Evolutionary conservation across 2,797 vertebrate species (phyloP).

Genomic region (Garrulus glandarius): DNA sequence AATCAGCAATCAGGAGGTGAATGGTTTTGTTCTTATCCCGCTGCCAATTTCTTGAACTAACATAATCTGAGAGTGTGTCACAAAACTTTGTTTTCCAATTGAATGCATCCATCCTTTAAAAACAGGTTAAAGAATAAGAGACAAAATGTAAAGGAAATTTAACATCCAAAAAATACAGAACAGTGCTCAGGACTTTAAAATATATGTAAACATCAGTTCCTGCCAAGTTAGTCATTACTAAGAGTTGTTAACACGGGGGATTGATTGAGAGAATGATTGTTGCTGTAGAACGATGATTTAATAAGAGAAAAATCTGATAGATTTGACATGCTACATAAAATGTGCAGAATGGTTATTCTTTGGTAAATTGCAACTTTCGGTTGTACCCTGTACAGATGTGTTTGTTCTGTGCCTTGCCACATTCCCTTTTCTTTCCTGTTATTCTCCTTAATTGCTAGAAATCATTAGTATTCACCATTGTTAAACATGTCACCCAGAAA

Average conservation of each 20-base stretch:
- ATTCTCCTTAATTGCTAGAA: neutral
- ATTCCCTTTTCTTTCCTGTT: neutral
- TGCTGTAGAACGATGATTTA: constrained; percentile 66
- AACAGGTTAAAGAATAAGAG: constrained; percentile 23
- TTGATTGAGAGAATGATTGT: constrained; percentile 62
- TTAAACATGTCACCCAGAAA: neutral
- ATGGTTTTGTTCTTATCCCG: constrained; percentile 51
- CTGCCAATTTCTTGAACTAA: constrained; percentile 47
- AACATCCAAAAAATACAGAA: constrained; percentile 30
- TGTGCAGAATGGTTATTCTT: constrained; percentile 47
- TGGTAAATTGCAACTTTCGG: constrained; percentile 52
- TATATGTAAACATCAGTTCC: constrained; percentile 59
- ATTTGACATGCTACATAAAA: constrained; percentile 66
- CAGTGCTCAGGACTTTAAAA: constrained; percentile 50
- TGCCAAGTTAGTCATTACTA: constrained; percentile 65
- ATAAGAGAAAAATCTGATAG: constrained; percentile 66
- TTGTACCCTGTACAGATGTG: constrained; percentile 11
- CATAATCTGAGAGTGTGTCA: neutral
- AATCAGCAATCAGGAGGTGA: constrained; percentile 54
- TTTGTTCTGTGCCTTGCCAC: constrained; percentile 34
- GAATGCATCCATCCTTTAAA: constrained; percentile 24
- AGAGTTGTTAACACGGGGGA: constrained; percentile 49
- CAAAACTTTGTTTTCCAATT: constrained; percentile 47
- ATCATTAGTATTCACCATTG: neutral
- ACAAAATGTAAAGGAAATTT: constrained; percentile 48